phyloP scores from a whole-genome alignment of 2,113 vertebrate species.

The Guaruba guarouba region DNA sequence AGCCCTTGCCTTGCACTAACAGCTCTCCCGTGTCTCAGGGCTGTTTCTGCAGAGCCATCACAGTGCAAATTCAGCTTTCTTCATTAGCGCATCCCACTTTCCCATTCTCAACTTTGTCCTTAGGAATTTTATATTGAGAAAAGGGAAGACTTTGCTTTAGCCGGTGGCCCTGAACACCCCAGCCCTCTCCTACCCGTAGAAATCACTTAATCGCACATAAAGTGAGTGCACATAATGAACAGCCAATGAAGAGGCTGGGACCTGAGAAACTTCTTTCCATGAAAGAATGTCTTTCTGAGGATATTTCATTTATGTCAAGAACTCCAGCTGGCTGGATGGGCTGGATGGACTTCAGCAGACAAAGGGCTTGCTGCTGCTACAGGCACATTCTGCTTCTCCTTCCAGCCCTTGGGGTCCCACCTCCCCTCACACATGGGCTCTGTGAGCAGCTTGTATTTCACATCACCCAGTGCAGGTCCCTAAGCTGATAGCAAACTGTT shows the following conservation, averaged over 20 bases:
- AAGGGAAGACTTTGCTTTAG: background rate
- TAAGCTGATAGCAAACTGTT: background rate
- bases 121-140: background rate
- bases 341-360: background rate
- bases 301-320: background rate
- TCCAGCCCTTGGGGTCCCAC: background rate
- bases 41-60: background rate
- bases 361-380: background rate
- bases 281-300: background rate
- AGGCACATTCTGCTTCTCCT: background rate
- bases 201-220: background rate
- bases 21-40: background rate
- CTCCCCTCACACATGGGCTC: background rate
- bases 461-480: background rate
- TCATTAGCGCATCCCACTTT: background rate
- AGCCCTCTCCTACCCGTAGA: background rate
- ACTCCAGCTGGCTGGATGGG: background rate
- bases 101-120: background rate
- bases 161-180: fast-evolving
- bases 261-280: background rate
- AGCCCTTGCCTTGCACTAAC: background rate
- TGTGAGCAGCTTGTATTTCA: background rate
- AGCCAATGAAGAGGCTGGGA: background rate
- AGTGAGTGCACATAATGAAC: background rate
- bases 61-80: background rate